Evolutionary conservation across 2,888 invertebrate genomes (phyloP).

Genomic region (Mythimna vitellina): DNA sequence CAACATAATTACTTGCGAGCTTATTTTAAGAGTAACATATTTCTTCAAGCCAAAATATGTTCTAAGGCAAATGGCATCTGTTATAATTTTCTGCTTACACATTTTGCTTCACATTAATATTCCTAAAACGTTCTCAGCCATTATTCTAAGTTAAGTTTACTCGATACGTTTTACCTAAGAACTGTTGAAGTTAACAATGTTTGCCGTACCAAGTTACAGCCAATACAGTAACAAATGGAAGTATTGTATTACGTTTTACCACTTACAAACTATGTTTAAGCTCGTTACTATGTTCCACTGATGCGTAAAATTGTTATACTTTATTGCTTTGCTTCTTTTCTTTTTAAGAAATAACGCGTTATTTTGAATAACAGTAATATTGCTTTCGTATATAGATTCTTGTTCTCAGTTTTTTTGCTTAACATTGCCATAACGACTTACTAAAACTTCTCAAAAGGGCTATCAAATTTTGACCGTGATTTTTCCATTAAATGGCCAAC

Average conservation of each 20-base stretch:
- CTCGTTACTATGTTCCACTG: constrained; percentile 74
- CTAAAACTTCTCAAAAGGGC: neutral
- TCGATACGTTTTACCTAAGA: constrained; percentile 67
- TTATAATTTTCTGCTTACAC: constrained; percentile 73
- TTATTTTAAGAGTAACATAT: constrained; percentile 45
- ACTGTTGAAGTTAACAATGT: constrained; percentile 73
- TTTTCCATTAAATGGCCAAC: too few species aligned
- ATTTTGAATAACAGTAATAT: constrained; percentile 63
- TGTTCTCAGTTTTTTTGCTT: constrained; percentile 40
- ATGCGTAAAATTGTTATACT: constrained; percentile 73
- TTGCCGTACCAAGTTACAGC: constrained; percentile 75
- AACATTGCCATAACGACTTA: constrained; percentile 11
- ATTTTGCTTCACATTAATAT: constrained; percentile 77
- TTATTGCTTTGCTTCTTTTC: constrained; percentile 69
- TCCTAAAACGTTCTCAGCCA: constrained; percentile 78
- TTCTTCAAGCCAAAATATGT: constrained; percentile 42
- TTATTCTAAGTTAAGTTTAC: constrained; percentile 78
- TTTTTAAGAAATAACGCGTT: constrained; percentile 61
- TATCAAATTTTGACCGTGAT: too few species aligned
- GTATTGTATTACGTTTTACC: constrained; percentile 81
- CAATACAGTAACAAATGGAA: constrained; percentile 78
- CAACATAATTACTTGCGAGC: constrained; percentile 42
- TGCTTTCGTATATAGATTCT: constrained; percentile 40
- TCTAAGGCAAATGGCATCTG: constrained; percentile 66
- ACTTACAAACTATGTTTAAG: constrained; percentile 73